A percentile compares a stretch with the other conserved stretches of the same genome.
These are phyloP conservation scores for Umimayanthus kanabou DNA, from an alignment of 92 coral and sea anemone species.

Conservation along the genomic window DNA sequence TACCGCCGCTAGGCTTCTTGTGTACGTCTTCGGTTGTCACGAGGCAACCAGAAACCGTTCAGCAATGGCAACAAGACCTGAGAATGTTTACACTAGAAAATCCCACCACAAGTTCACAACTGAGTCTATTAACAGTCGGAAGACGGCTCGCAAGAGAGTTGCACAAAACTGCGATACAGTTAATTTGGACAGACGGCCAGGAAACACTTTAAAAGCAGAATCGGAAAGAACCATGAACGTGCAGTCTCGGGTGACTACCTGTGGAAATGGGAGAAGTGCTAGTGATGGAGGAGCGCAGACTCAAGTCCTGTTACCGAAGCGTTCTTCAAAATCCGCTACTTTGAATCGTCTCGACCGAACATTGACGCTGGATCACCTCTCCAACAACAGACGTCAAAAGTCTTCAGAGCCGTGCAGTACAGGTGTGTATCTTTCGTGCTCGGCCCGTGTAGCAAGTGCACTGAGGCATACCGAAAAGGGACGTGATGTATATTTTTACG, in stretches of 20 bases:
- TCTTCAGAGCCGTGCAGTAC: not conserved
- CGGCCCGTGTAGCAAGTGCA: conserved; percentile 78
- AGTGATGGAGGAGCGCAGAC: not conserved
- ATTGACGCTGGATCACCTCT: conserved; percentile 23
- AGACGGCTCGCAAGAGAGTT: not conserved
- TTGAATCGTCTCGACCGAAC: conserved; percentile 28
- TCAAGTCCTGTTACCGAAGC: not conserved
- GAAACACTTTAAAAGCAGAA: not conserved
- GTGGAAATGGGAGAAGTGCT: not conserved
- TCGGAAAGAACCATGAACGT: not conserved
- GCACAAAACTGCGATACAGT: not conserved
- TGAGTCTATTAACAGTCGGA: not conserved
- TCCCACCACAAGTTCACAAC: not conserved
- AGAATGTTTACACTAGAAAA: not conserved
- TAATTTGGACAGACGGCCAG: not conserved
- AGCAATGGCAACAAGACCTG: conserved; percentile 28
- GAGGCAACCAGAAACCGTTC: not conserved
- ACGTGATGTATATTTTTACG: conserved; percentile 63
- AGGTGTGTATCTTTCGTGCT: conserved; percentile 8
- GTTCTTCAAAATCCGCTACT: conserved; percentile 30
- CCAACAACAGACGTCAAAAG: not conserved
- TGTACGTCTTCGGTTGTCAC: not conserved
- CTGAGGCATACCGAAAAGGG: conserved; percentile 64
- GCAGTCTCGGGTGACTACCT: not conserved
- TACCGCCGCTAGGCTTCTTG: not conserved